Evolutionary conservation across 2,797 vertebrate species (phyloP).

Genomic region (Tauraco hartlaubi): DNA sequence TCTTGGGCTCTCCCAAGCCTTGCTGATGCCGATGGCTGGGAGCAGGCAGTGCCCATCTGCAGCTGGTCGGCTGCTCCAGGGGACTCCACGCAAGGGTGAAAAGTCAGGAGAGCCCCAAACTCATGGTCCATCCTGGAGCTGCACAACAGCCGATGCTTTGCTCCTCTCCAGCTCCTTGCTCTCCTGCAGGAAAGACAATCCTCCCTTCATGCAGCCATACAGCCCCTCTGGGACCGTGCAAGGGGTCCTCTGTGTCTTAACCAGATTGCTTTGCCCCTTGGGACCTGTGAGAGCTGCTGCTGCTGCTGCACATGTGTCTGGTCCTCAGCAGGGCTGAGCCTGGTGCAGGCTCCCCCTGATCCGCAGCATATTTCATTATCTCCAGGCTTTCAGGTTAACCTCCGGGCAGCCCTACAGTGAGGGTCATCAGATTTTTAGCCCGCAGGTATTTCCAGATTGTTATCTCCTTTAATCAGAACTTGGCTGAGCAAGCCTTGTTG

Average conservation of each 20-base stretch:
- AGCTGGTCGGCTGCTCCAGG: neutral
- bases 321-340: neutral
- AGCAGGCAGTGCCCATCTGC: neutral
- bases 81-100: rapidly evolving
- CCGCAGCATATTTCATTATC: neutral
- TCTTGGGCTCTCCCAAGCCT: neutral
- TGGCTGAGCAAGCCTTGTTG: neutral
- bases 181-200: neutral
- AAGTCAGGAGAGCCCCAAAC: neutral
- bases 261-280: neutral
- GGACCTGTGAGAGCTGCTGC: rapidly evolving
- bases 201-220: neutral
- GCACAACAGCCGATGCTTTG: rapidly evolving
- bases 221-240: rapidly evolving
- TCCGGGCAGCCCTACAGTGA: neutral
- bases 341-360: neutral
- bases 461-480: neutral
- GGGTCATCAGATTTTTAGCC: neutral
- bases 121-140: neutral
- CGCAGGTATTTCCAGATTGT: neutral
- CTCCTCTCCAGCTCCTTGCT: neutral
- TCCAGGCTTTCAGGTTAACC: neutral
- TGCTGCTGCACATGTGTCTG: neutral
- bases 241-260: neutral
- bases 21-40: neutral